Conservation (phyloP, 2,113 vertebrate species). For the Baryphthengus martii region DNA sequence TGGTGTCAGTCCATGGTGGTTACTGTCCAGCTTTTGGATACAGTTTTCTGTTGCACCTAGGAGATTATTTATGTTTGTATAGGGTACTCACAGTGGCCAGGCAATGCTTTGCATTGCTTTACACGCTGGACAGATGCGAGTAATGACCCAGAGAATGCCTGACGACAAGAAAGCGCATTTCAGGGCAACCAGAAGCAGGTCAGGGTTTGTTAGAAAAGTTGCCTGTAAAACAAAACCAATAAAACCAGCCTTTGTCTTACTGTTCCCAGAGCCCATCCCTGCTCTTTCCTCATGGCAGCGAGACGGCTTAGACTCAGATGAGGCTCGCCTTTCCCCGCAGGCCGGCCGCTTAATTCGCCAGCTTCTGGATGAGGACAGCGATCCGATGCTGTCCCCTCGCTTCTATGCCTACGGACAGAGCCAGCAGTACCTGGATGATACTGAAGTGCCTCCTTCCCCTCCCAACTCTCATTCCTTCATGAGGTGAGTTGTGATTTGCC, state of each 20-base stretch:
- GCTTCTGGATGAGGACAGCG: conserved; percentile 88
- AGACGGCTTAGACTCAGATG: conserved; percentile 83
- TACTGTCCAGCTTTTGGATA: background rate
- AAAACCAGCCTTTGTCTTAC: conserved; percentile 21
- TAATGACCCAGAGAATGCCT: background rate
- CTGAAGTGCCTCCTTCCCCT: conserved; percentile 97
- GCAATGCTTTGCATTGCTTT: background rate
- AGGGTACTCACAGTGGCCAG: background rate
- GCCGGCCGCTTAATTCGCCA: conserved; percentile 87
- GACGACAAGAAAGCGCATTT: accelerated
- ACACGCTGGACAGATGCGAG: background rate
- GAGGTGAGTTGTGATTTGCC: conserved; percentile 77
- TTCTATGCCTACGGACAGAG: conserved; percentile 92
- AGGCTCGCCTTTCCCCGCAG: conserved; percentile 88
- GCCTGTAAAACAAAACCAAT: background rate
- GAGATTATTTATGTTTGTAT: background rate
- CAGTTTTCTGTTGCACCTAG: background rate
- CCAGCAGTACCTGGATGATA: conserved; percentile 93
- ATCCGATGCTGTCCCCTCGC: conserved; percentile 95
- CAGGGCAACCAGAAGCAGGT: background rate
- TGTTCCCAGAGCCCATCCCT: conserved; percentile 83
- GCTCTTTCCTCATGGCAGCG: conserved; percentile 85
- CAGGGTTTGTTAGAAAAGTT: background rate
- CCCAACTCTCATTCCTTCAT: conserved; percentile 93
- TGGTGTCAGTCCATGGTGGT: background rate